Evolutionary conservation across 2,888 invertebrate species (phyloP), one percentile per base, ranked within the genome.

Genomic region (Nipponacmea schrenckii): DNA sequence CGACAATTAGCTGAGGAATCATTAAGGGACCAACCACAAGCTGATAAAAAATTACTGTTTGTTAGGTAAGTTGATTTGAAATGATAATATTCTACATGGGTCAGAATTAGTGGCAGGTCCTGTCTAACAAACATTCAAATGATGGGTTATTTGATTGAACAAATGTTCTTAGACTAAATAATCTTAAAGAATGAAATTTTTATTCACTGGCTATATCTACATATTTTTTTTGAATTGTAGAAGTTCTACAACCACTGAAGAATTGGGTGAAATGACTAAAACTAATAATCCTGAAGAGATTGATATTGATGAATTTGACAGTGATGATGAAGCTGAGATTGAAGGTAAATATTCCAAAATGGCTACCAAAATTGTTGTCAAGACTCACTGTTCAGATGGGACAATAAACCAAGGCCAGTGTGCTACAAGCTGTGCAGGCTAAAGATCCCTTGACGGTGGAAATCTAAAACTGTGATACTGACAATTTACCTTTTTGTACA

Each of bases 241-340:
- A 81, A 86, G 87, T 72, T 82, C 85, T 66, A 82, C 85, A 4
- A 87, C 86, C 20, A 80, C 82, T 44, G 87, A 88, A 56, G 87
- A 87, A 69, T 77, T 88, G 14, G 86, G 86, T 10, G 87, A 87
- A 67, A 67, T 86, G 73, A 81, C 85, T 0, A 87, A 84, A 77
- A 84, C 83, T 12, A 80, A 82, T 31, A 89, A 89, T 75, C 88
- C 89, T 12, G 89, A 89, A 64, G 88, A 86, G 68, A 88, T 89
- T 70, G 83, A 88, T 75, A 87, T 89, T 68, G 85, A 85, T 62
- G 88, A 87, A 70, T 83, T 80, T 72, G 81, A 79, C 20, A 82
- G 81, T 69, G 89, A 88, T 73, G 88, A 87, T 17, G 88, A 89
- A 27, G 86, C 85, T 56, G 79, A 81, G 17, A 79, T 85, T 1